Evolutionary conservation across 2,113 vertebrate genomes (phyloP).

Genomic region (Scomber scombrus): DNA sequence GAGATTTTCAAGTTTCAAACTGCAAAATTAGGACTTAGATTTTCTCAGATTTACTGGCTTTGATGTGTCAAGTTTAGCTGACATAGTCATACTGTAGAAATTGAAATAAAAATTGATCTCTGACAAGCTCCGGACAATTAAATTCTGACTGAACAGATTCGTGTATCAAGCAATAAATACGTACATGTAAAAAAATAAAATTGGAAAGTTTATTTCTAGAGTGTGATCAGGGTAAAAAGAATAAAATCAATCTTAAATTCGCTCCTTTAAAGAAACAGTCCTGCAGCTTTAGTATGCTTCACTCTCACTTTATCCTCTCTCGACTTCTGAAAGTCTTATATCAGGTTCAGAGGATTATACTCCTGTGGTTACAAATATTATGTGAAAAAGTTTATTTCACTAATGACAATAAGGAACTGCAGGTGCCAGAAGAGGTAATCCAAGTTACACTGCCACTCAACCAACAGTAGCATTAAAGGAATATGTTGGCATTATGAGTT

Average conservation of each 20-base stretch:
- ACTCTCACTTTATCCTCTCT: constrained; percentile 1
- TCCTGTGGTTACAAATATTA: neutral
- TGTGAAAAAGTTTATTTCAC: constrained; percentile 19
- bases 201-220: neutral
- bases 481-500: neutral
- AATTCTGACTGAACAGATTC: neutral
- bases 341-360: constrained; percentile 25
- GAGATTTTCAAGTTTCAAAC: constrained; percentile 14
- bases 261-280: neutral
- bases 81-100: neutral
- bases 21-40: constrained; percentile 18
- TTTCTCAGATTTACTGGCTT: neutral
- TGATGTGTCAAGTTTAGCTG: neutral
- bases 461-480: constrained; percentile 32
- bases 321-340: neutral
- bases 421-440: constrained; percentile 41
- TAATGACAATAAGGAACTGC: neutral
- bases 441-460: constrained; percentile 69
- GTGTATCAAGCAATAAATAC: constrained; percentile 44
- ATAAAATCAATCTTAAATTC: neutral
- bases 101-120: neutral
- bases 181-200: neutral
- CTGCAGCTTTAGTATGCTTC: constrained; percentile 11
- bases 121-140: constrained; percentile 9
- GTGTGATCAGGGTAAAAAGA: neutral